phyloP scores from a whole-genome alignment of 2,888 invertebrate genomes.

The Diplazon laetatorius region DNA sequence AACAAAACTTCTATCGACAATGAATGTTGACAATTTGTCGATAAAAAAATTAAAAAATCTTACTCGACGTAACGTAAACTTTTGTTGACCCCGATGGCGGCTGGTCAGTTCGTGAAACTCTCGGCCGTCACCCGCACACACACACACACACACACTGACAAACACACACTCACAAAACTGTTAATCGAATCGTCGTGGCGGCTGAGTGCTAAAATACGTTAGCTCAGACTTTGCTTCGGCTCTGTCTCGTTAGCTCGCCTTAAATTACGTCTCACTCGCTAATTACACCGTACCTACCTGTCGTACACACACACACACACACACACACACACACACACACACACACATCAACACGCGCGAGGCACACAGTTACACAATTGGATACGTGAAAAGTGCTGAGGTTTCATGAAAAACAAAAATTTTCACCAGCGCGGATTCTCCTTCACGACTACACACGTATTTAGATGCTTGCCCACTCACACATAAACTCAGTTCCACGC shows the following conservation, averaged over 20 bases:
- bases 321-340: too few species aligned
- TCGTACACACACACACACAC: too few species aligned
- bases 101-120: not conserved
- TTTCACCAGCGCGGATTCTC: slow-evolving; percentile 36
- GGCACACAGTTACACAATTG: not conserved
- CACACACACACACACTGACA: not conserved
- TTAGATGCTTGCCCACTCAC: slow-evolving; percentile 21
- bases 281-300: slow-evolving; percentile 42
- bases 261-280: slow-evolving; percentile 48
- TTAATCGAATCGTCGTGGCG: slow-evolving; percentile 47
- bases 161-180: too few species aligned
- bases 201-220: slow-evolving; percentile 38
- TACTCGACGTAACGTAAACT: not conserved
- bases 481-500: not conserved
- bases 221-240: slow-evolving; percentile 24
- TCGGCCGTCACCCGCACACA: not conserved
- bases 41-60: not conserved
- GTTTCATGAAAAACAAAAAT: slow-evolving; percentile 40
- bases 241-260: slow-evolving; percentile 46
- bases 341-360: too few species aligned
- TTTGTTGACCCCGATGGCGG: not conserved
- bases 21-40: not conserved
- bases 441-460: slow-evolving; percentile 12
- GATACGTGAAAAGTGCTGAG: slow-evolving; percentile 1
- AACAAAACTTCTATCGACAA: not conserved